phyloP scores from a whole-genome alignment of 2,113 vertebrate species.

The Piaya cayana region DNA sequence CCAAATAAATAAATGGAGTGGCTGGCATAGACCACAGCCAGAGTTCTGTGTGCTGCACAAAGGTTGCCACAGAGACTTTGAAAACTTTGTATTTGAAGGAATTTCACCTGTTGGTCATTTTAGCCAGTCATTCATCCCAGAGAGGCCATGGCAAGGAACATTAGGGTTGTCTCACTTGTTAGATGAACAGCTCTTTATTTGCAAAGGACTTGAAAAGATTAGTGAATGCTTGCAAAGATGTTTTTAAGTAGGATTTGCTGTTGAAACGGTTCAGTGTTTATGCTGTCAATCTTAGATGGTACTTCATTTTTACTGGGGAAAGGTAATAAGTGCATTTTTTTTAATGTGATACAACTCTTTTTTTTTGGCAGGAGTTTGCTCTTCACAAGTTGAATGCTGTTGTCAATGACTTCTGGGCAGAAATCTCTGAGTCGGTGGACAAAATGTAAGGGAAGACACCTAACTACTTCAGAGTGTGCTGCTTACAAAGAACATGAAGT shows the following conservation, averaged over 20 bases:
- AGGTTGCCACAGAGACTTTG: neutral
- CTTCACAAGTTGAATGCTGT: slow-evolving; percentile 94
- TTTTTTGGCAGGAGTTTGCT: slow-evolving; percentile 90
- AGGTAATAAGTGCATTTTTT: neutral
- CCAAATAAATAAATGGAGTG: neutral
- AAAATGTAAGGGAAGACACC: slow-evolving; percentile 91
- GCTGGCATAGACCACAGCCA: neutral
- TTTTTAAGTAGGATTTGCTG: neutral
- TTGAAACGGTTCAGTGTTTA: neutral
- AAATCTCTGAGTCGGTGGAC: slow-evolving; percentile 98
- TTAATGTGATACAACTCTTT: neutral
- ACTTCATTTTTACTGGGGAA: neutral
- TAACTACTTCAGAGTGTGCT: neutral
- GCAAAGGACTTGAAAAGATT: neutral
- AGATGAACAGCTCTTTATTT: neutral
- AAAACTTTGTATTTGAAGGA: neutral
- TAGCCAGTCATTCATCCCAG: neutral
- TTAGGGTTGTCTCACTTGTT: neutral
- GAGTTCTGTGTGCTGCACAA: neutral
- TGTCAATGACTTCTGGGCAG: slow-evolving; percentile 99
- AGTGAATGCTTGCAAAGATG: neutral
- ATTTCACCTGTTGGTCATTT: neutral
- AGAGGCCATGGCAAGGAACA: neutral
- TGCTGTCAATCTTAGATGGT: neutral
- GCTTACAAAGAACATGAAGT: neutral